Conservation (phyloP, 2,888 invertebrate species). For the Cephalotes varians region DNA sequence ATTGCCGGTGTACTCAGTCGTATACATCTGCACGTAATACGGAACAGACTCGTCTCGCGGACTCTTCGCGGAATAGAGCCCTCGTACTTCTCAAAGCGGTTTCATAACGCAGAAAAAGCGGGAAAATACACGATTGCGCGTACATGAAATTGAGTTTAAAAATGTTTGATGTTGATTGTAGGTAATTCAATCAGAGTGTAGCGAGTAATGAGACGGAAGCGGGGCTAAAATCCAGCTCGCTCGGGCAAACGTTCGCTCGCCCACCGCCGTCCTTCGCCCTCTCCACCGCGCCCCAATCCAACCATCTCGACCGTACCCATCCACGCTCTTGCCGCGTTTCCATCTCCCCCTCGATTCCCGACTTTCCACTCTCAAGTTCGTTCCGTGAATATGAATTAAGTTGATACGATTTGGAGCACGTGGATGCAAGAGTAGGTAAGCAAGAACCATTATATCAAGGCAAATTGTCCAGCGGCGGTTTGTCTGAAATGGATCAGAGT, state of each 20-base stretch:
- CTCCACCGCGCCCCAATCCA: conserved; percentile 41
- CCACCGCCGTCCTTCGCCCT: conserved; percentile 62
- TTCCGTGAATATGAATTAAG: conserved; percentile 82
- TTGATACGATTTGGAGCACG: conserved; percentile 81
- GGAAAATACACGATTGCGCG: conserved; percentile 74
- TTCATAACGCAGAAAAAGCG: conserved; percentile 72
- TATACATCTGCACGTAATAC: conserved; percentile 49
- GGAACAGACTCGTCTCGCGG: conserved; percentile 59
- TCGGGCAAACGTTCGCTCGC: conserved; percentile 79
- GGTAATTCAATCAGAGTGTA: conserved; percentile 82
- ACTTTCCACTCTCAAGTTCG: conserved; percentile 78
- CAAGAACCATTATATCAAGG: conserved; percentile 75
- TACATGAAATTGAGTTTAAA: conserved; percentile 82
- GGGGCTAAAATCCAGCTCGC: conserved; percentile 79
- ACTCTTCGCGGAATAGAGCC: conserved; percentile 48
- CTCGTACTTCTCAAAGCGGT: conserved; percentile 67
- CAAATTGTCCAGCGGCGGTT: conserved; percentile 75
- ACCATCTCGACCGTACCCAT: conserved; percentile 55
- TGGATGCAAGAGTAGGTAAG: conserved; percentile 69
- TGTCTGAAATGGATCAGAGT: conserved; percentile 71
- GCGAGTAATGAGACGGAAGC: conserved; percentile 84
- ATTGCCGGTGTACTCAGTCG: conserved; percentile 45
- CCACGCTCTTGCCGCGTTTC: conserved; percentile 61
- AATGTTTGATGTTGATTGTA: conserved; percentile 84
- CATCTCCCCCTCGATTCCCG: conserved; percentile 75